Evolutionary conservation across 53 echinoderm and acorn worm species (phyloP).

Genomic region (Echinometra lucunter): DNA sequence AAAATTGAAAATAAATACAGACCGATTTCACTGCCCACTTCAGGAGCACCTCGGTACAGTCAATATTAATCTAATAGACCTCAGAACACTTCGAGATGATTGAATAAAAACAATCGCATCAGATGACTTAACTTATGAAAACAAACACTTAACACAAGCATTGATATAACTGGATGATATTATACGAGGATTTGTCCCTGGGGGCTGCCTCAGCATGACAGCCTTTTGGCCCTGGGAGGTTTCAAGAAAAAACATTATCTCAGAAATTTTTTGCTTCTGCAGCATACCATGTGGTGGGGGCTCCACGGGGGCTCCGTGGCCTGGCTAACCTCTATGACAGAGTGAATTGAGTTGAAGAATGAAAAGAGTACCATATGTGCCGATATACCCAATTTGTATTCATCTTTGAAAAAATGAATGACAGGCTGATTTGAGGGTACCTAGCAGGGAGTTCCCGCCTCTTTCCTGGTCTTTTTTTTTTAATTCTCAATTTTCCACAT

Average conservation of each 20-base stretch:
- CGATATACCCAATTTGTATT: constrained; percentile 1
- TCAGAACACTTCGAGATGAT: constrained; percentile 19
- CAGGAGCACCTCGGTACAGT: too few relatives aligned
- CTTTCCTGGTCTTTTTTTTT: background rate
- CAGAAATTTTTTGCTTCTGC: background rate
- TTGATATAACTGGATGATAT: background rate
- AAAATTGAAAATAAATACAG: background rate
- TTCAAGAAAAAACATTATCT: constrained; percentile 26
- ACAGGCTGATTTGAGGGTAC: background rate
- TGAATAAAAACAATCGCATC: constrained; percentile 43
- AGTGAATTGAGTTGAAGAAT: background rate
- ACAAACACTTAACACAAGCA: constrained; percentile 20
- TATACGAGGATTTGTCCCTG: background rate
- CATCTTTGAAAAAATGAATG: background rate
- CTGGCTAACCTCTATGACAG: constrained; percentile 34
- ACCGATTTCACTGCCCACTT: background rate
- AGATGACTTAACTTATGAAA: constrained; percentile 12
- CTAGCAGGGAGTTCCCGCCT: background rate
- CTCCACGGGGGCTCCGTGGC: background rate
- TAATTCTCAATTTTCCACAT: background rate
- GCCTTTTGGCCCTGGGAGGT: constrained; percentile 19
- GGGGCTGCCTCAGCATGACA: background rate
- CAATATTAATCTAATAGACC: constrained; percentile 30
- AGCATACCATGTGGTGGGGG: constrained; percentile 32
- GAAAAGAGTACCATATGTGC: constrained; percentile 46